phyloP scores from a whole-genome alignment of 2,113 vertebrate genomes.

The Podiceps cristatus region DNA sequence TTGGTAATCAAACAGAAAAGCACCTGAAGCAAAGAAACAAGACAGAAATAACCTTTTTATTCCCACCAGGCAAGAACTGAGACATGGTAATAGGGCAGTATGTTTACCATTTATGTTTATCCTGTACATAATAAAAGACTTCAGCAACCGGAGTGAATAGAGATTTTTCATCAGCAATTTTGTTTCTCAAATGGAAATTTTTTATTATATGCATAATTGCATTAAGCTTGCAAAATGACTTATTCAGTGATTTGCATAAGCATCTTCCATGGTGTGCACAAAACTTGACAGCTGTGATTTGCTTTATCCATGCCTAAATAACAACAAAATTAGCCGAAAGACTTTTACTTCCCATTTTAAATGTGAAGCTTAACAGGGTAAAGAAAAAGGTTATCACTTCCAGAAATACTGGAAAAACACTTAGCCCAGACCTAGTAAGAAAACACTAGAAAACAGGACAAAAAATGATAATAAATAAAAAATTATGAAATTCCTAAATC shows the following conservation, averaged over 20 bases:
- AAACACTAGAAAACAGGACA: rapidly evolving
- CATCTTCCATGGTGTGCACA: not conserved
- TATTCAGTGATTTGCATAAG: constrained; percentile 21
- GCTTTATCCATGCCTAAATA: constrained; percentile 25
- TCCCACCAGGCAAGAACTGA: not conserved
- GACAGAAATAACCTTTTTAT: not conserved
- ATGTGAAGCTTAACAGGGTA: not conserved
- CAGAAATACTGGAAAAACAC: not conserved
- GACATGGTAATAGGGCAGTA: not conserved
- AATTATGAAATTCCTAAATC: not conserved
- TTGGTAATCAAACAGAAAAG: constrained; percentile 6
- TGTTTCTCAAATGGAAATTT: not conserved
- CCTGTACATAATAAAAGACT: not conserved
- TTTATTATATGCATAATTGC: not conserved
- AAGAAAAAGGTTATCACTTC: not conserved
- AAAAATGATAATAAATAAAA: not conserved
- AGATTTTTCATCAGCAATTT: not conserved
- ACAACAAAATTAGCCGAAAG: constrained; percentile 37
- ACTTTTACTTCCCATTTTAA: constrained; percentile 31
- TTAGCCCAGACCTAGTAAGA: not conserved
- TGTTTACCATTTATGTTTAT: not conserved
- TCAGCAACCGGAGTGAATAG: not conserved
- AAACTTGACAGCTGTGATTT: constrained; percentile 37
- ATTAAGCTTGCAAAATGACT: not conserved
- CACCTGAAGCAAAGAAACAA: not conserved